Base-by-base conservation (phyloP, 2,797 vertebrate species). In the Tamandua tetradactyla region DNA sequence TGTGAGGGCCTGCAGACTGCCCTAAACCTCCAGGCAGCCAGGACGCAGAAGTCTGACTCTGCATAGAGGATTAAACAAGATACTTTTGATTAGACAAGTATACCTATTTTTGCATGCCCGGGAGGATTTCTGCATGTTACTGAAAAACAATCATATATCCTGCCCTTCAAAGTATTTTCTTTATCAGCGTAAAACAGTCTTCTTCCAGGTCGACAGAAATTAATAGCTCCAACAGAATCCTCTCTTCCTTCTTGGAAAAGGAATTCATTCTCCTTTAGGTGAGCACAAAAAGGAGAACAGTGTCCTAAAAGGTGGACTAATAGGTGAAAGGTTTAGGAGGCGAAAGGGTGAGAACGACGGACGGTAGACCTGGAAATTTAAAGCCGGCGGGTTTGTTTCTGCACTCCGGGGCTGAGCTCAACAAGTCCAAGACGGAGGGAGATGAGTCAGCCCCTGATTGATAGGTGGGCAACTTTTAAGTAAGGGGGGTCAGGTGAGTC, bases 1-100 rank as follows among this genome's bases (percentile, higher is more conserved):
- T 97, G 95, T 97, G 91, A 94, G 88, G 92, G 61, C 76, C 72
- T 74, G 79, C 83, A 97, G 96, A 79, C 83, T 97, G 96, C 93
- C 0, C 30, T 69, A 96, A 97, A 95, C 64, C 85, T 97, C 93
- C 94, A 89, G 94, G 94, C 71, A 57, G 93, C 81, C 93, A 94
- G 95, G 59, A n/a, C 95, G 96, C 88, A 95, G 96, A 97, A 97
- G 88, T 62, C 7, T 93, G 93, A 83, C 82, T 75, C 40, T 78
- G 59, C 55, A 23, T 0, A 14, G 55, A 89, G 61, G 89, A 87
- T 47, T 0, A 8, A 85, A 71, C n/a, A 59, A 0, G 0, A 76
- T 0, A 0, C 30, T 80, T 93, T 96, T 94, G 32, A 1, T 97
- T 79, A 83, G 25, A 83, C 96, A 93, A 95, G 78, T 94, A 94